Percentiles rank a stretch among this genome's conserved stretches.
These are phyloP conservation scores for Wiebesia pumilae DNA, from an alignment of 1,140 invertebrate species.

Conservation along the genomic window DNA sequence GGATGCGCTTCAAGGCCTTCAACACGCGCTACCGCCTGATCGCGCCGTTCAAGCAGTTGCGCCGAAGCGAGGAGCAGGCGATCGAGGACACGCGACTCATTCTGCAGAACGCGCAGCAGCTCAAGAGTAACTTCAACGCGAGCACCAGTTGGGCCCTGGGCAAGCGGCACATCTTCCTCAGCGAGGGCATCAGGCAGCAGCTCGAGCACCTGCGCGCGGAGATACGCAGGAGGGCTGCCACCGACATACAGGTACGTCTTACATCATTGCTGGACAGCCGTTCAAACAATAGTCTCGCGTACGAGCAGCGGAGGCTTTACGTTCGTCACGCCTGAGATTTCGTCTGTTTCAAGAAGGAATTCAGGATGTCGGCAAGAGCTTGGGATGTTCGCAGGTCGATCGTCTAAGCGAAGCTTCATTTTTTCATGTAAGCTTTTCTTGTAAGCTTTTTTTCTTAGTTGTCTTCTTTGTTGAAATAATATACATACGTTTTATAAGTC, in stretches of 20 bases:
- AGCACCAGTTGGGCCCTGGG: conserved; percentile 92
- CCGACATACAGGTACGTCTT: conserved; percentile 68
- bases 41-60: conserved; percentile 84
- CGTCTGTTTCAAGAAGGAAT: too few relatives aligned
- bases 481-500: too few relatives aligned
- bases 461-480: too few relatives aligned
- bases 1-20: conserved; percentile 97
- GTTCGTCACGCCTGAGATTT: too few relatives aligned
- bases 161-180: conserved; percentile 94
- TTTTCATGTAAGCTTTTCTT: too few relatives aligned
- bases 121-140: conserved; percentile 76
- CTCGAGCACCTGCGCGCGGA: conserved; percentile 87
- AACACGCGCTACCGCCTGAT: conserved; percentile 88
- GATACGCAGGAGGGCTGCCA: conserved; percentile 85
- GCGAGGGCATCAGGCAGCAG: conserved; percentile 93
- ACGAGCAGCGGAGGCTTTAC: too few relatives aligned
- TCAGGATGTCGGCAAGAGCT: too few relatives aligned
- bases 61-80: conserved; percentile 86
- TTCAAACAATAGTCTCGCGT: too few relatives aligned
- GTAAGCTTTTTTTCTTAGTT: too few relatives aligned
- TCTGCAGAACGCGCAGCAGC: conserved; percentile 79
- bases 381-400: too few relatives aligned
- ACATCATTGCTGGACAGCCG: too few relatives aligned
- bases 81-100: conserved; percentile 88
- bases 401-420: too few relatives aligned